phyloP scores from a whole-genome alignment of 1,140 invertebrate species.

The Drosophila santomea region DNA sequence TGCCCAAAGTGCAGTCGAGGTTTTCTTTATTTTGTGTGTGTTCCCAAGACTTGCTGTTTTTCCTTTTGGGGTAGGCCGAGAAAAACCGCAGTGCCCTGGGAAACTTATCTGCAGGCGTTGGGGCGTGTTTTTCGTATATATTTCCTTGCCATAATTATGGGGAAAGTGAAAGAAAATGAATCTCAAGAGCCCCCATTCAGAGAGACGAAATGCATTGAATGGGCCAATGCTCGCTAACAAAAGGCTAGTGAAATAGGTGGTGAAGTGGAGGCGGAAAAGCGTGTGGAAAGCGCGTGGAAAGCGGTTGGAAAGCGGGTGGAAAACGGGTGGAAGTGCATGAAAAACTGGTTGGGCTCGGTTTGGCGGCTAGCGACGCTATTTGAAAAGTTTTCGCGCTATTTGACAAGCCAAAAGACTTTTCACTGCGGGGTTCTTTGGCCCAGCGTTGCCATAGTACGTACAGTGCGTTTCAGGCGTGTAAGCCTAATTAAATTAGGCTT shows the following conservation, averaged over 20 bases:
- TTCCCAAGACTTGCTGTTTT: background rate
- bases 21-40: background rate
- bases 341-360: slow-evolving; percentile 21
- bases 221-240: slow-evolving; percentile 25
- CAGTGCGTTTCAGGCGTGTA: slow-evolving; percentile 14
- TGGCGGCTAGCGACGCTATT: slow-evolving; percentile 37
- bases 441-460: slow-evolving; percentile 12
- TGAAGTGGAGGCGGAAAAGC: background rate
- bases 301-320: background rate
- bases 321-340: background rate
- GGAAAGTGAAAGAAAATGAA: slow-evolving; percentile 33
- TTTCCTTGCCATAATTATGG: slow-evolving; percentile 48
- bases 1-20: slow-evolving; percentile 27
- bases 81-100: background rate
- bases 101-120: slow-evolving; percentile 21
- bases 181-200: slow-evolving; percentile 28
- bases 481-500: background rate
- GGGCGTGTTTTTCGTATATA: slow-evolving; percentile 16
- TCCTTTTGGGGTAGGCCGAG: background rate
- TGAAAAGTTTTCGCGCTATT: slow-evolving; percentile 74
- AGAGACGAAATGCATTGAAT: slow-evolving; percentile 34
- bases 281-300: background rate
- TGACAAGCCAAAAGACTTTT: slow-evolving; percentile 57
- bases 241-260: slow-evolving; percentile 6
- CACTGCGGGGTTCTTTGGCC: slow-evolving; percentile 24